Conservation (phyloP, 2,888 invertebrate genomes). For the Catocala nupta region DNA sequence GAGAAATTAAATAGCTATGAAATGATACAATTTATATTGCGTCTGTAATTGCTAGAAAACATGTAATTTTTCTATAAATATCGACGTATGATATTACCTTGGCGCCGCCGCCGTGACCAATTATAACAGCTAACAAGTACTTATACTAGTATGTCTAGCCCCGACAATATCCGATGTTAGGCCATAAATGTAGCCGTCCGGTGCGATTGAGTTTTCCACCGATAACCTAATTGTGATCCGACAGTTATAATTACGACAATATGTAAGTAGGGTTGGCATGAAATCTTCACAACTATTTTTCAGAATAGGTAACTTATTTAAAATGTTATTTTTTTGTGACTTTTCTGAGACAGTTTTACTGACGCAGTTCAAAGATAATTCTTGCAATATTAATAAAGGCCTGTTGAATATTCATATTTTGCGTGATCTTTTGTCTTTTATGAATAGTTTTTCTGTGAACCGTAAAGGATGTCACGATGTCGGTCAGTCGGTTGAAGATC, state of each 20-base stretch:
- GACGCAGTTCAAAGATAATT: too few relatives aligned
- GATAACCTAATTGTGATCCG: not conserved
- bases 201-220: constrained; percentile 5
- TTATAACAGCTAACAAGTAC: constrained; percentile 23
- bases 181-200: constrained; percentile 13
- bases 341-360: too few relatives aligned
- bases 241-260: not conserved
- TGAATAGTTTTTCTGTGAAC: too few relatives aligned
- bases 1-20: constrained; percentile 36
- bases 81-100: constrained; percentile 10
- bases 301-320: too few relatives aligned
- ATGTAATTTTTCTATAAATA: constrained; percentile 36
- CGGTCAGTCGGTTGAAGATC: too few relatives aligned
- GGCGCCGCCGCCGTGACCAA: constrained; percentile 10
- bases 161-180: constrained; percentile 23
- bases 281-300: too few relatives aligned
- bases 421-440: too few relatives aligned
- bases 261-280: not conserved
- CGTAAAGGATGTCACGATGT: too few relatives aligned
- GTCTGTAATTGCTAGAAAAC: constrained; percentile 42
- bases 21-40: constrained; percentile 35
- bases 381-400: too few relatives aligned
- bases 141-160: constrained; percentile 7
- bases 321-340: too few relatives aligned
- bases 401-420: too few relatives aligned